Evolutionary conservation across 1,140 invertebrate species (phyloP), one percentile per base, ranked within the genome.

Genomic region (Eufriesea mexicana): DNA sequence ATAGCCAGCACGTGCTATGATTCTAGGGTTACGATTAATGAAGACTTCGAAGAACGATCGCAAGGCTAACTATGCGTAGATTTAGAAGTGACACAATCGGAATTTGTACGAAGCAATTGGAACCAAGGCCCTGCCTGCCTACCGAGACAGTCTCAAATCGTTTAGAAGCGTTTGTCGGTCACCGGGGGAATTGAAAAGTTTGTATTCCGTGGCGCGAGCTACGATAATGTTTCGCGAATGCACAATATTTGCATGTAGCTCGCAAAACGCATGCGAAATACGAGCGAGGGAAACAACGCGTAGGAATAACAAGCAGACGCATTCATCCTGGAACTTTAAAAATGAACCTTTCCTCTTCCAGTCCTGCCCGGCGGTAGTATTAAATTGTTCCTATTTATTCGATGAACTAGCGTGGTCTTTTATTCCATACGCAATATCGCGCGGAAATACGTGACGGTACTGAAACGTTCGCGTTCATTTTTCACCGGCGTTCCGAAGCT

Each of bases 21-120:
- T 75, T 86, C 70, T 72, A 59, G 49, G 82, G 67, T 76, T 62
- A 55, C 23, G 79, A 14, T 79, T 57, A 66, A 59, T 49, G 70
- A 61, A 72, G 61, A 47, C 20, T 77, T 86, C 67, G 78, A 42
- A n/a, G 59, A 75, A 74, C 61, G 77, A 84, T 81, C 47, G 66
- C 64, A 66, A 85, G 80, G 80, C 16, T 74, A 64, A 8, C 25
- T 2, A 47, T 25, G 71, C n/a, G 71, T 81, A 55, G 54, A 78
- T 70, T 70, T 61, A 78, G 55, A 77, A 61, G 49, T 45, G 74
- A 78, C 80, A 54, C 74, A 61, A 83, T 68, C 74, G 64, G 66
- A 59, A 61, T 75, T 64, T 8, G 70, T 81, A 61, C 59, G 28
- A 23, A n/a, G 61, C 49, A 49, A 75, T 66, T 57, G 49, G 49